phyloP scores from a whole-genome alignment of 2,797 vertebrate species.

The Australoheros facetus region DNA sequence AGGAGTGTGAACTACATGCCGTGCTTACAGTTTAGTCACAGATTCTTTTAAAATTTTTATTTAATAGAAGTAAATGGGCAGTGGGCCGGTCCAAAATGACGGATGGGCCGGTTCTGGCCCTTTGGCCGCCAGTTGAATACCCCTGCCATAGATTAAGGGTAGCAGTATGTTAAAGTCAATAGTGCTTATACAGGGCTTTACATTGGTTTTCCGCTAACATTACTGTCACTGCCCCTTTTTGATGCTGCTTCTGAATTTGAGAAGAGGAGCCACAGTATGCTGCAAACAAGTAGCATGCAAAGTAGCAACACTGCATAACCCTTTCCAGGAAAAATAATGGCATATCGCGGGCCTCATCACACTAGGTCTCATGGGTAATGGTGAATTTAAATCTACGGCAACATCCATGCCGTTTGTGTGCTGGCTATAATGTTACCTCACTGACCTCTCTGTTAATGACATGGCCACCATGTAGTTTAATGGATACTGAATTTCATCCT shows the following conservation, averaged over 20 bases:
- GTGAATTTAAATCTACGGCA: constrained; percentile 38
- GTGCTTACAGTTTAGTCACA: too few species aligned
- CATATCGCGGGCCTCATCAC: neutral
- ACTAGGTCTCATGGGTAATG: neutral
- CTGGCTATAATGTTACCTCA: constrained; percentile 42
- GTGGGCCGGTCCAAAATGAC: too few species aligned
- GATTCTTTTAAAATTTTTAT: too few species aligned
- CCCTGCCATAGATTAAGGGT: neutral
- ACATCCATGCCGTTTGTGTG: constrained; percentile 3
- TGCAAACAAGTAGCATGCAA: constrained; percentile 21
- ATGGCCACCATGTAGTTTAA: constrained; percentile 54
- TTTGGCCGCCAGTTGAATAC: too few species aligned
- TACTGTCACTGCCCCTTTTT: neutral
- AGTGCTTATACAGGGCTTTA: neutral
- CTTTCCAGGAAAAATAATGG: constrained; percentile 9
- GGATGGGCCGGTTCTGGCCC: too few species aligned
- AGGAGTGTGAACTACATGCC: too few species aligned
- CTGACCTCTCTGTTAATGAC: constrained; percentile 51
- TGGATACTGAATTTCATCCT: constrained; percentile 57
- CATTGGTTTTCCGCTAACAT: neutral
- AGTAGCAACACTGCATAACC: neutral
- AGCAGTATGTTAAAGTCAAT: neutral
- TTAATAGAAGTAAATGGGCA: too few species aligned
- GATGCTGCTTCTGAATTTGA: constrained; percentile 11
- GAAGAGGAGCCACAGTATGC: neutral